Evolutionary conservation across 2,113 vertebrate genomes (phyloP).

Genomic region (Poeciliopsis occidentalis): DNA sequence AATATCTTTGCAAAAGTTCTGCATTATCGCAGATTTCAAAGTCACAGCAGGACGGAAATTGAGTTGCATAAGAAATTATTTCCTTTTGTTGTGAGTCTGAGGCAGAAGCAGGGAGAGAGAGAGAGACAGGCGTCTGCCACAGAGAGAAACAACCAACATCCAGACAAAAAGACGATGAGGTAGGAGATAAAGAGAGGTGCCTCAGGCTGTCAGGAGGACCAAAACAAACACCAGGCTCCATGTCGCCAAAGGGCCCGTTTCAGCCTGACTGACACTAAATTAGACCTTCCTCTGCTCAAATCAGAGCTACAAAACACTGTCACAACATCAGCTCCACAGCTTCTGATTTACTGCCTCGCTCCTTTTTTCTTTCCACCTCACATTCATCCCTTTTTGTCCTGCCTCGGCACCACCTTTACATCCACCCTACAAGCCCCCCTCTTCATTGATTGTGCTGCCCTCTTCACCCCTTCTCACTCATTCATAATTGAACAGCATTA

Average conservation of each 20-base stretch:
- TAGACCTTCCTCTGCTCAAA: slow-evolving; percentile 34
- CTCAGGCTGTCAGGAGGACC: slow-evolving; percentile 41
- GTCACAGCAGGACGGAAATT: background rate
- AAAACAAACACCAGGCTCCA: slow-evolving; percentile 56
- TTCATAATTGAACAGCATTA: slow-evolving; percentile 78
- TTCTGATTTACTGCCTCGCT: slow-evolving; percentile 10
- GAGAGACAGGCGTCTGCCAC: slow-evolving; percentile 32
- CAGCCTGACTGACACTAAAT: slow-evolving; percentile 49
- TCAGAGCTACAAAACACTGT: slow-evolving; percentile 47
- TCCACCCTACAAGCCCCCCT: slow-evolving; percentile 28
- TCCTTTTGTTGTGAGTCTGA: background rate
- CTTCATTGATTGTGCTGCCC: slow-evolving; percentile 59
- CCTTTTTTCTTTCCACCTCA: background rate
- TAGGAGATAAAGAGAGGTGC: slow-evolving; percentile 48
- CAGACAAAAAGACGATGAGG: slow-evolving; percentile 22
- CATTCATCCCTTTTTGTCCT: slow-evolving; percentile 25
- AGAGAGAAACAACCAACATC: slow-evolving; percentile 11
- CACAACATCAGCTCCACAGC: slow-evolving; percentile 20
- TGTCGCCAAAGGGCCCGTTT: slow-evolving; percentile 35
- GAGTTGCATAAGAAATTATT: background rate
- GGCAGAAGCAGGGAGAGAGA: background rate
- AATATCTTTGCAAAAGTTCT: background rate
- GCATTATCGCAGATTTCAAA: background rate
- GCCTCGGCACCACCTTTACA: slow-evolving; percentile 2
- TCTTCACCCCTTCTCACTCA: slow-evolving; percentile 63